Evolutionary conservation across 2,797 vertebrate genomes (phyloP), one percentile per base, ranked within the genome.

Genomic region (Scolopax bukidnonensis): DNA sequence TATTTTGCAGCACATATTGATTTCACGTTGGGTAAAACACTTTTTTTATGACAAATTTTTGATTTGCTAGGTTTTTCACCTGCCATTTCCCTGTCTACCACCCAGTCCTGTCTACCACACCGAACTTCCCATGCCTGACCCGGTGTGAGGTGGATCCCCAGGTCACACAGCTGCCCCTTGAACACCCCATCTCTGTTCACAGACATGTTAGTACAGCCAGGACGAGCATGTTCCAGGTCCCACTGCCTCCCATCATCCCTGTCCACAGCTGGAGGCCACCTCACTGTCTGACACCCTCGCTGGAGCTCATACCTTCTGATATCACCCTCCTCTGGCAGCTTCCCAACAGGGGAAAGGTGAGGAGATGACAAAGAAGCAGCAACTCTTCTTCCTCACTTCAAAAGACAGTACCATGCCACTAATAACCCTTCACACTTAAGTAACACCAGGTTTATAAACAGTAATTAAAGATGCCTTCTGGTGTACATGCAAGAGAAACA

Each of bases 391-490:
- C 91, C 83, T 73, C 33, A 82, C 84, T 90, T 96, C 94, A 94
- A 92, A 96, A 82, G 91, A 89, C 77, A 86, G 28, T 6, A 11
- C 27, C 54, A 41, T 41, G 78, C 51, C 67, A 38, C 76, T 90
- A 89, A 90, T 80, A 75, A 91, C 41, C 67, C 75, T 79, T 91
- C 92, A 77, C 70, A 43, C 59, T 73, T 28, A 70, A 40, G 65
- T 38, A 86, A 61, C 61, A 93, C 15, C 90, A 59, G 57, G 38
- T 94, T 84, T 80, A 88, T 80, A 95, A 93, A 95, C 78, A 89
- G 64, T 90, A 92, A 95, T 95, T 95, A 95, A 74, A 64, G 74
- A 24, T 81, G 73, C 82, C 92, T 91, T 45, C 88, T 92, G 83
- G 61, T 85, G 51, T 81, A 93, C 77, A 94, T 95, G 86, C 48